Conservation (phyloP, 2,113 vertebrate species). For the Isurus oxyrinchus region DNA sequence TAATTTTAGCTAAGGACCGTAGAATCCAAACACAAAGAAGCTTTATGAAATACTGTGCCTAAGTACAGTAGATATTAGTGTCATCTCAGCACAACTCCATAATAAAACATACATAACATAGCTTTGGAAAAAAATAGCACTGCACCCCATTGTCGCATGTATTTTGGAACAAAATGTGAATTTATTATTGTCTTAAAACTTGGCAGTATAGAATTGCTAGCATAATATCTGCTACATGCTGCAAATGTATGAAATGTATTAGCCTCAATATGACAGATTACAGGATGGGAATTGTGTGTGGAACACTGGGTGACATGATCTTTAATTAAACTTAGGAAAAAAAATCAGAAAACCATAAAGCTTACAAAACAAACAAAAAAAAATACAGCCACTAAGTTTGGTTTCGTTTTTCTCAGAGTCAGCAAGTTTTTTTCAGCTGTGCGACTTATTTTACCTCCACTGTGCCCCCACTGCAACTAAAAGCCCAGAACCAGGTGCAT, state of each 20-base stretch:
- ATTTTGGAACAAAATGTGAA: slow-evolving; percentile 42
- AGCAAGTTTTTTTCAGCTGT: not conserved
- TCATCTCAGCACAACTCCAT: slow-evolving; percentile 64
- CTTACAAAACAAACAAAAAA: not conserved
- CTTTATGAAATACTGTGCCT: slow-evolving; percentile 28
- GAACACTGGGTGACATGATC: not conserved
- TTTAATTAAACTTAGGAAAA: slow-evolving; percentile 19
- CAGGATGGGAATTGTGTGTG: not conserved
- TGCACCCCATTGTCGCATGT: slow-evolving; percentile 42
- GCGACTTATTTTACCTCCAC: not conserved
- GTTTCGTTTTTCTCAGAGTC: not conserved
- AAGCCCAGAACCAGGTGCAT: not conserved
- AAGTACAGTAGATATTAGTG: slow-evolving; percentile 62
- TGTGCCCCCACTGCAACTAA: not conserved
- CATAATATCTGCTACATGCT: slow-evolving; percentile 48
- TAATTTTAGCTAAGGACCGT: not conserved
- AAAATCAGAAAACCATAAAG: not conserved
- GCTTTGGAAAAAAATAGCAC: slow-evolving; percentile 49
- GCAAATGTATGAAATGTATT: slow-evolving; percentile 41
- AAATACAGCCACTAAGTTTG: not conserved
- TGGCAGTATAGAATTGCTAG: slow-evolving; percentile 46
- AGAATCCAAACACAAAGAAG: slow-evolving; percentile 26
- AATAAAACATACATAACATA: slow-evolving; percentile 77
- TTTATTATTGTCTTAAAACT: slow-evolving; percentile 45
- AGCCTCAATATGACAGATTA: not conserved